phyloP scores from a whole-genome alignment of 2,797 vertebrate genomes.

The Pyrocephalus nanus region DNA sequence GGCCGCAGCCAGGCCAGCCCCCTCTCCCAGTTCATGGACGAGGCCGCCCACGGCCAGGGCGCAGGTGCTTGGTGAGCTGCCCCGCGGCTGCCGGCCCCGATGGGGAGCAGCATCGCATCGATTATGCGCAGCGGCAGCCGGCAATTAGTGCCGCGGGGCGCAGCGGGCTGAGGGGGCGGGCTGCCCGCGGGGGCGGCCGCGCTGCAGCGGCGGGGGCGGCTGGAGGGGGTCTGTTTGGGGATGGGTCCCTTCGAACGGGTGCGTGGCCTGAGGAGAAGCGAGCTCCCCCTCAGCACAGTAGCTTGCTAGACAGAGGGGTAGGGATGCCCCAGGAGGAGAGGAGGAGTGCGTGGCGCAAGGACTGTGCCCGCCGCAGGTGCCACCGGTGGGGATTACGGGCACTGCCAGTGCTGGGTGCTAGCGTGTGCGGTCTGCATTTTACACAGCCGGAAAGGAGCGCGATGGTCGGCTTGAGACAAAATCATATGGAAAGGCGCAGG shows the following conservation, averaged over 20 bases:
- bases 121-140: neutral
- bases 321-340: too few species aligned
- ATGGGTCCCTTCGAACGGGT: neutral
- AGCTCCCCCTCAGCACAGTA: neutral
- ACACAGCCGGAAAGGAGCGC: rapidly evolving
- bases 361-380: neutral
- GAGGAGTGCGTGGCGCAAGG: neutral
- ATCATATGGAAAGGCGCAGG: neutral
- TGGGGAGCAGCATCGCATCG: neutral
- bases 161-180: too few species aligned
- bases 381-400: neutral
- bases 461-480: neutral
- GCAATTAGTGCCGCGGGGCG: neutral
- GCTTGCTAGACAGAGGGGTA: neutral
- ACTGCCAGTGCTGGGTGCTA: neutral
- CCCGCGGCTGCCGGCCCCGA: neutral
- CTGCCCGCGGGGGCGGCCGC: neutral
- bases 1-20: neutral
- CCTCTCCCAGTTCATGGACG: rapidly evolving
- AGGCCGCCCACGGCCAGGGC: neutral
- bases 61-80: neutral
- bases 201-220: neutral
- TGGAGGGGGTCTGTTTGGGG: neutral
- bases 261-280: neutral
- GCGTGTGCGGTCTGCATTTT: neutral